phyloP scores from a whole-genome alignment of 1,140 invertebrate genomes.

The Musca domestica region DNA sequence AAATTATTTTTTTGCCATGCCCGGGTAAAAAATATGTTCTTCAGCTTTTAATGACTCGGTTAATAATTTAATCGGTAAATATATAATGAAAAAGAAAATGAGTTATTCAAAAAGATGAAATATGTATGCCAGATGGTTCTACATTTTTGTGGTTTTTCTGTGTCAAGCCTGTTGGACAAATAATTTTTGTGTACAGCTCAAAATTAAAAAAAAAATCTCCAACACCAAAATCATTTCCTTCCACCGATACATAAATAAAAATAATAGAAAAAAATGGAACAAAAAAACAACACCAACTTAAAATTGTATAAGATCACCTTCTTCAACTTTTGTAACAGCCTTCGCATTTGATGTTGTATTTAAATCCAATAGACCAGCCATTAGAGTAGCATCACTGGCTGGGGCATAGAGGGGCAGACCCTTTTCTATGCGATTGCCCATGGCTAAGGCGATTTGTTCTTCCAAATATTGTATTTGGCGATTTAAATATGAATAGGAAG shows the following conservation, averaged over 20 bases:
- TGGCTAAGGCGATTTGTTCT: conserved; percentile 57
- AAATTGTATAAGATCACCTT: conserved; percentile 59
- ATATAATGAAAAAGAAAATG: too few species aligned
- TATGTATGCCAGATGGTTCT: too few species aligned
- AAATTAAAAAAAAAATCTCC: too few species aligned
- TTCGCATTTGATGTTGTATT: conserved; percentile 6
- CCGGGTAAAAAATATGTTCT: too few species aligned
- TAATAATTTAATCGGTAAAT: too few species aligned
- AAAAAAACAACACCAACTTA: conserved; percentile 27
- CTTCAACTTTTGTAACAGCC: conserved; percentile 52
- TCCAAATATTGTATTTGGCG: conserved; percentile 70
- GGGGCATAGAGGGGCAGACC: conserved; percentile 28
- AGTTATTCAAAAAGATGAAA: too few species aligned
- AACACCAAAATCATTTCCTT: too few species aligned
- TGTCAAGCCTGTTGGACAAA: too few species aligned
- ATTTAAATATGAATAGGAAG: conserved; percentile 81
- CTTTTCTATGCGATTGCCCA: conserved; percentile 48
- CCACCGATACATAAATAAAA: conserved; percentile 3
- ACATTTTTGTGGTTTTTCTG: too few species aligned
- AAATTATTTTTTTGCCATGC: too few species aligned
- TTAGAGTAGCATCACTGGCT: conserved; percentile 15
- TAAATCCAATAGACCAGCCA: conserved; percentile 18
- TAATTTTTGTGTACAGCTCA: too few species aligned
- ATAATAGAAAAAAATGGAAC: conserved; percentile 2
- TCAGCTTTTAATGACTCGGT: too few species aligned